phyloP scores from a whole-genome alignment of 1,140 invertebrate species.

The Philotrypesis tridentata region DNA sequence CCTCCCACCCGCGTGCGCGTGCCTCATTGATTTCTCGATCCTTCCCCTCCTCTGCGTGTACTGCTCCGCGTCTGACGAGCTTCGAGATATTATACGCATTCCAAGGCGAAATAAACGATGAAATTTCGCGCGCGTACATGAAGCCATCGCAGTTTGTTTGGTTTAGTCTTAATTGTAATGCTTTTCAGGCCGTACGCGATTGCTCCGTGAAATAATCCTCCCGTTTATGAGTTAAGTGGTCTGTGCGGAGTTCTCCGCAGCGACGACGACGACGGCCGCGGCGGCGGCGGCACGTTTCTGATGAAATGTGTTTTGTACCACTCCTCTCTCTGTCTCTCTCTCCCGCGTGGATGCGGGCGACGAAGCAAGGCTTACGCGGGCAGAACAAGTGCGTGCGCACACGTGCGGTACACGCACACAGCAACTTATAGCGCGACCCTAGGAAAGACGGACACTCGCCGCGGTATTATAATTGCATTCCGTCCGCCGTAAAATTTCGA shows the following conservation, averaged over 20 bases:
- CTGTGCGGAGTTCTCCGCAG: constrained; percentile 66
- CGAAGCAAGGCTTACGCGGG: constrained; percentile 46
- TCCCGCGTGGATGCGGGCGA: constrained; percentile 54
- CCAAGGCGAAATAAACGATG: background rate
- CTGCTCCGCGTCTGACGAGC: too few relatives aligned
- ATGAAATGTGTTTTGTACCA: constrained; percentile 70
- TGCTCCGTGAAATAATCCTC: constrained; percentile 70
- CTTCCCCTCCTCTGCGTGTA: too few relatives aligned
- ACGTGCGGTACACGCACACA: constrained; percentile 21
- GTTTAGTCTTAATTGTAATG: constrained; percentile 73
- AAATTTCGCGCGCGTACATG: background rate
- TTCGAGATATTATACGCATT: background rate
- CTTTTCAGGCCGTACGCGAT: constrained; percentile 69
- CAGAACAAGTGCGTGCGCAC: constrained; percentile 60
- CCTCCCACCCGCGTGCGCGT: background rate
- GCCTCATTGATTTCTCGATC: constrained; percentile 9
- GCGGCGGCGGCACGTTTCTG: constrained; percentile 66
- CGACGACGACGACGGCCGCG: constrained; percentile 63
- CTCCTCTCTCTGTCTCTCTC: constrained; percentile 63
- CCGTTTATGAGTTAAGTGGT: constrained; percentile 73
- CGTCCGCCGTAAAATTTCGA: constrained; percentile 69
- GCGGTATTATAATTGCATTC: constrained; percentile 70
- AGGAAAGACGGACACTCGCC: constrained; percentile 34
- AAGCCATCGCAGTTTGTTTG: background rate
- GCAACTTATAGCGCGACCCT: background rate